phyloP scores from a whole-genome alignment of 2,113 vertebrate genomes.

The Planiliza haematocheilus region DNA sequence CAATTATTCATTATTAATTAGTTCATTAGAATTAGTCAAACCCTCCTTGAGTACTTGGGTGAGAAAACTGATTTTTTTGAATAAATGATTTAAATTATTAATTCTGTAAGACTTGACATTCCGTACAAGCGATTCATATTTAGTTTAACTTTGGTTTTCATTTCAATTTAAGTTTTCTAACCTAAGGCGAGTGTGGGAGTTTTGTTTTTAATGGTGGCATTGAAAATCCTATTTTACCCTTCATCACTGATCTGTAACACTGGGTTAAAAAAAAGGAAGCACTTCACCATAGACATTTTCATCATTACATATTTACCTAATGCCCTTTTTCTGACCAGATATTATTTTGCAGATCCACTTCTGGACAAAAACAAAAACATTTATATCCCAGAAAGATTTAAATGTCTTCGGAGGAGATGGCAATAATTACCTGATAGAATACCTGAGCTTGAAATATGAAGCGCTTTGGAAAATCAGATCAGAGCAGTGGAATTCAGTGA shows the following conservation, averaged over 20 bases:
- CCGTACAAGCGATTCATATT: background rate
- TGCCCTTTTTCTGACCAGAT: background rate
- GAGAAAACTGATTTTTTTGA: conserved; percentile 5
- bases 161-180: background rate
- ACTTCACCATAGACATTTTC: no score
- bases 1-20: conserved; percentile 6
- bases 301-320: background rate
- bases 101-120: background rate
- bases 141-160: background rate
- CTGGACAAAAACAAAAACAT: background rate
- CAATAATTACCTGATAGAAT: no score
- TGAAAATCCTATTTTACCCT: background rate
- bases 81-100: conserved; percentile 2
- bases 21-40: conserved; percentile 1
- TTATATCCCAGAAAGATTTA: background rate
- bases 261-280: background rate
- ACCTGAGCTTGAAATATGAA: no score
- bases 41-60: background rate
- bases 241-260: background rate
- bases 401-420: no score
- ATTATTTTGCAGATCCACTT: background rate
- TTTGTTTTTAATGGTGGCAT: background rate
- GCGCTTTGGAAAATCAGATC: no score
- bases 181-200: no score
- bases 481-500: no score